A percentile compares a stretch with the other conserved stretches of the same genome.
Evolutionary conservation across 2,113 vertebrate genomes (phyloP).

Genomic region (Arvicanthis niloticus): DNA sequence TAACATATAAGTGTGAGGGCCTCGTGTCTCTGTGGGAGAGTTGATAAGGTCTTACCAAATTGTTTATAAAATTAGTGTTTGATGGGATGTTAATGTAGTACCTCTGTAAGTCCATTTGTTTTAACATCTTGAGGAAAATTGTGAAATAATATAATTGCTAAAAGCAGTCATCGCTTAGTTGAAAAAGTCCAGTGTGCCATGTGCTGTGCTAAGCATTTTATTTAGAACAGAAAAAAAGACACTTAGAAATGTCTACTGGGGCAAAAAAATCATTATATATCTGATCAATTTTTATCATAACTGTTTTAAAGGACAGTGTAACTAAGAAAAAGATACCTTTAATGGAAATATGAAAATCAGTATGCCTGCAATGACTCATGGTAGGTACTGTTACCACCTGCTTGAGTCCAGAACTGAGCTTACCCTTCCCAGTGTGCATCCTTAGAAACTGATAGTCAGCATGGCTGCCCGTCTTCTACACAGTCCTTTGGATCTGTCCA

Average conservation of each 20-base stretch:
- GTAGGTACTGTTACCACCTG: not conserved
- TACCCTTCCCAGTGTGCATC: not conserved
- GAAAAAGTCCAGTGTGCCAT: not conserved
- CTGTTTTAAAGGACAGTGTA: constrained; percentile 5
- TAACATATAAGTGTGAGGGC: not conserved
- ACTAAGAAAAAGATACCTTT: not conserved
- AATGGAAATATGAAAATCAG: constrained; percentile 39
- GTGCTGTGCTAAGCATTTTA: constrained; percentile 24
- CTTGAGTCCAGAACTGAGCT: not conserved
- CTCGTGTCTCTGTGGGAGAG: constrained; percentile 2
- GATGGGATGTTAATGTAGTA: constrained; percentile 62
- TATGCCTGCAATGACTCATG: not conserved
- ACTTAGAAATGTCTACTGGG: constrained; percentile 36
- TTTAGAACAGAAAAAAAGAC: constrained; percentile 11
- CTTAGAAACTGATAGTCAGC: not conserved
- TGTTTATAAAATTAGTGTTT: constrained; percentile 50
- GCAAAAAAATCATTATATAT: not conserved
- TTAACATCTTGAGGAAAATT: constrained; percentile 68
- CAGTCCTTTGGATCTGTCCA: not conserved
- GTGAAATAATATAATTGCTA: constrained; percentile 65
- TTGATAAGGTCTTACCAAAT: constrained; percentile 15
- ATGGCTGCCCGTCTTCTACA: not conserved
- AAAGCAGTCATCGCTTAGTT: constrained; percentile 20
- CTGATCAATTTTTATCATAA: constrained; percentile 11
- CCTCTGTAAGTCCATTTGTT: constrained; percentile 24